phyloP scores from a whole-genome alignment of 2,113 vertebrate genomes.

The Psophia crepitans region DNA sequence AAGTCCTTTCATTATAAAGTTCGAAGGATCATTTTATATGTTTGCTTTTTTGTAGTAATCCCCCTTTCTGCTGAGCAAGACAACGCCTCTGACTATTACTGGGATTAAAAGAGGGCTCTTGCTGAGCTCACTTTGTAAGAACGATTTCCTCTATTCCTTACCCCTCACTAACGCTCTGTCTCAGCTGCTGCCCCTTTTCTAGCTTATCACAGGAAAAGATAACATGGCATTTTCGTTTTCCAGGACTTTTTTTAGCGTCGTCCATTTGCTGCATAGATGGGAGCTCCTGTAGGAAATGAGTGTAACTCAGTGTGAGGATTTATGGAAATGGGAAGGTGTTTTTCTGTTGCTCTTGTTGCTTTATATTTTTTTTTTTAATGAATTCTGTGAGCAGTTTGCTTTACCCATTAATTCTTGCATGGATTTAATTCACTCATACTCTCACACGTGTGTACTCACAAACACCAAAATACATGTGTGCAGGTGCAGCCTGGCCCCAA shows the following conservation, averaged over 20 bases:
- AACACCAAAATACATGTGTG: neutral
- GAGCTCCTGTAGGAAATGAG: neutral
- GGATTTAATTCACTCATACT: neutral
- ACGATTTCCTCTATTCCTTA: neutral
- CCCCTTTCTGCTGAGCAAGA: neutral
- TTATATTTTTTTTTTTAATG: neutral
- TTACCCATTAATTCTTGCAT: neutral
- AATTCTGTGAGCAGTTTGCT: neutral
- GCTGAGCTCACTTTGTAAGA: neutral
- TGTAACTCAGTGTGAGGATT: neutral
- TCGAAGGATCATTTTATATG: neutral
- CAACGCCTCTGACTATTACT: neutral
- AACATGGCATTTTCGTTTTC: neutral
- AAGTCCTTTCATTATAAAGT: neutral
- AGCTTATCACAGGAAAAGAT: neutral
- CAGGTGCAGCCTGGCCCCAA: neutral
- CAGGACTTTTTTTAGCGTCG: neutral
- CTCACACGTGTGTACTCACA: too few relatives aligned
- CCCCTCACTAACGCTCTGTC: neutral
- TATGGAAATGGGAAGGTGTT: neutral
- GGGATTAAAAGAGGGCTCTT: neutral
- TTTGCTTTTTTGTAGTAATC: neutral
- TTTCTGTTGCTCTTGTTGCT: neutral
- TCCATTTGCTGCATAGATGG: neutral
- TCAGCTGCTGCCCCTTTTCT: neutral